Percentiles rank a stretch among this genome's conserved stretches.
Evolutionary conservation across 2,888 invertebrate species (phyloP).

Genomic region (Parthenolecanium corni): DNA sequence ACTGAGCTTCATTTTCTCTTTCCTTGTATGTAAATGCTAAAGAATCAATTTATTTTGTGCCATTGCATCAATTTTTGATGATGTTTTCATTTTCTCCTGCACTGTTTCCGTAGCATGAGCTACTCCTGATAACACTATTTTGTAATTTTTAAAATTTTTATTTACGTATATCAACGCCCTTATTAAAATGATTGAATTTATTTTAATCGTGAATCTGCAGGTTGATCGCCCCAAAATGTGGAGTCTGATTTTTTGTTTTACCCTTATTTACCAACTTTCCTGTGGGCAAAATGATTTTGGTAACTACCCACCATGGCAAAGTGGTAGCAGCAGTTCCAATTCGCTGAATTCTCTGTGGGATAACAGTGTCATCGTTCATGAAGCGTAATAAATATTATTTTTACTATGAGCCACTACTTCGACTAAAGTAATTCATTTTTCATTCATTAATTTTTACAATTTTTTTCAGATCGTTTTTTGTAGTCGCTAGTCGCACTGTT

Average conservation of each 20-base stretch:
- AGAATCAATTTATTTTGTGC: no score
- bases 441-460: background rate
- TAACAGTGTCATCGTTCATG: constrained; percentile 46
- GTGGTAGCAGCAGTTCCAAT: background rate
- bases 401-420: background rate
- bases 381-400: constrained; percentile 42
- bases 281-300: background rate
- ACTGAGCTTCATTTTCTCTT: no score
- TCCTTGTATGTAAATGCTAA: no score
- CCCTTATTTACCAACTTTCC: background rate
- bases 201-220: background rate
- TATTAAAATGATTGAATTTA: background rate
- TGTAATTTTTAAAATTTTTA: no score
- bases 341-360: constrained; percentile 32
- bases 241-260: background rate
- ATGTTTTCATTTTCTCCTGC: background rate
- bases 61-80: background rate
- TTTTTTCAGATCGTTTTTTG: constrained; percentile 65
- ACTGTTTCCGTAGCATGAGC: background rate
- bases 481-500: constrained; percentile 81
- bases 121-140: no score
- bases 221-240: background rate
- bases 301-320: background rate
- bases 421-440: background rate
- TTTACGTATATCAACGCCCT: no score